Conservation (phyloP, 1,140 invertebrate genomes). For the Ceratina australensis region DNA sequence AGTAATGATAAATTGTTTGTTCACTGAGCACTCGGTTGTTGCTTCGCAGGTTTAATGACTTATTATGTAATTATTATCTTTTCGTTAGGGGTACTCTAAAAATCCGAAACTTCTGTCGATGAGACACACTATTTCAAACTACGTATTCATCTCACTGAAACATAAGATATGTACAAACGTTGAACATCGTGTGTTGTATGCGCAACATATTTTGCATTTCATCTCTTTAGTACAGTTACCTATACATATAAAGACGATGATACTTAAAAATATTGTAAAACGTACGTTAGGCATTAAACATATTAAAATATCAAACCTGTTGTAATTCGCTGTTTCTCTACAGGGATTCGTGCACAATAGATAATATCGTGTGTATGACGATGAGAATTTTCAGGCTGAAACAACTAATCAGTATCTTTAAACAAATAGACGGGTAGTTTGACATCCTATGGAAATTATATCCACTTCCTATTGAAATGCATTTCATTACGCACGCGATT, state of each 20-base stretch:
- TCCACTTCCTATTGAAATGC: conserved; percentile 19
- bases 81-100: conserved; percentile 9
- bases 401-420: conserved; percentile 3
- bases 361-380: too few relatives aligned
- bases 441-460: conserved; percentile 15
- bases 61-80: conserved; percentile 33
- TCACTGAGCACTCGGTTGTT: background rate
- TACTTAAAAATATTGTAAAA: conserved; percentile 6
- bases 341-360: background rate
- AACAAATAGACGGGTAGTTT: background rate
- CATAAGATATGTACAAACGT: conserved; percentile 31
- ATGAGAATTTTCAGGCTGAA: background rate
- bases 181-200: conserved; percentile 6
- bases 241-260: conserved; percentile 6
- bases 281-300: conserved; percentile 2
- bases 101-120: conserved; percentile 11
- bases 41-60: conserved; percentile 22
- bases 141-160: conserved; percentile 13
- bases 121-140: conserved; percentile 21
- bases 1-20: background rate
- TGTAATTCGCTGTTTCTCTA: conserved; percentile 16
- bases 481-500: conserved; percentile 14
- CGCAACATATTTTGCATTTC: background rate
- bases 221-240: background rate
- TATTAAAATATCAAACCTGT: conserved; percentile 32